Evolutionary conservation across 2,113 vertebrate species (phyloP).

Genomic region (Tinamus guttatus): DNA sequence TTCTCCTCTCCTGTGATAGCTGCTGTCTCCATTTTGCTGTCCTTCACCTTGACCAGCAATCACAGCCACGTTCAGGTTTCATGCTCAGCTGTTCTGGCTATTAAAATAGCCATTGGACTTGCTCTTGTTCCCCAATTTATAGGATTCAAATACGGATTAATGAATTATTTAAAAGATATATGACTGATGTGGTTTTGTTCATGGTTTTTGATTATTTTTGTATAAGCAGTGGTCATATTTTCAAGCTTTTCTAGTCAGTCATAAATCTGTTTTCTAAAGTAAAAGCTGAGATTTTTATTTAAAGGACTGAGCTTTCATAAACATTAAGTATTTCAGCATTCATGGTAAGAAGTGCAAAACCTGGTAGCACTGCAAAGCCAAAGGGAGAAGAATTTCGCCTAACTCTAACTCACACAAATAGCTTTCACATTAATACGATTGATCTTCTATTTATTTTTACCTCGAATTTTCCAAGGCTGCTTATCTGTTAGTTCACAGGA

Average conservation of each 20-base stretch:
- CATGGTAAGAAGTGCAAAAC: not conserved
- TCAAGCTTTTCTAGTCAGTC: not conserved
- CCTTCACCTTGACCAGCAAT: not conserved
- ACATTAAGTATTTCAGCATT: not conserved
- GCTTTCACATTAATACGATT: not conserved
- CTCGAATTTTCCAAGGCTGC: not conserved
- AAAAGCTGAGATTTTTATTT: not conserved
- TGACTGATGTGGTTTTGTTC: not conserved
- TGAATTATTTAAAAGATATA: not conserved
- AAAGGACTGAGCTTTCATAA: constrained; percentile 1
- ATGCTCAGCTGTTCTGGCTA: not conserved
- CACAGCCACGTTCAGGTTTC: not conserved
- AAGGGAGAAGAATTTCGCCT: not conserved
- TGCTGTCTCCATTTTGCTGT: not conserved
- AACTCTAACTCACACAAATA: not conserved
- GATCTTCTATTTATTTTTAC: not conserved
- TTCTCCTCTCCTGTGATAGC: not conserved
- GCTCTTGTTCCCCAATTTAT: not conserved
- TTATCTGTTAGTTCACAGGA: constrained; percentile 21
- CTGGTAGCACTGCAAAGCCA: not conserved
- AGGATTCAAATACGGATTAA: not conserved
- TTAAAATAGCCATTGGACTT: not conserved
- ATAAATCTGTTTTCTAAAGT: not conserved
- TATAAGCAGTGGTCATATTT: not conserved
- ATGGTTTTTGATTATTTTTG: not conserved